Conservation (phyloP, 2,888 invertebrate genomes). For the Drosophila greeni region DNA sequence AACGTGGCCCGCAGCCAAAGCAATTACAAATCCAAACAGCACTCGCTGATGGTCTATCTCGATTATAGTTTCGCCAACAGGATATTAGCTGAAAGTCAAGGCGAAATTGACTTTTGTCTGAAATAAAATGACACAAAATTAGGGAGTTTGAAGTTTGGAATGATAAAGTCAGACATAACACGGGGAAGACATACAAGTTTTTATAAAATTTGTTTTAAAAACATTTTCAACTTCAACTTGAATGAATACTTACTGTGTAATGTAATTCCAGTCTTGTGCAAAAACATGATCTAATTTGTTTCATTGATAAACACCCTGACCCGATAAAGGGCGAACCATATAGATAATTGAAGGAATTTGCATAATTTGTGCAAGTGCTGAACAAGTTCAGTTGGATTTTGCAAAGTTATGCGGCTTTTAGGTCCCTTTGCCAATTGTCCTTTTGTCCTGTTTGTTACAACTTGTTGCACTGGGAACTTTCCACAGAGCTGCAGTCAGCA, state of each 20-base stretch:
- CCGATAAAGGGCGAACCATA: constrained; percentile 10
- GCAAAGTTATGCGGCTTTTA: constrained; percentile 32
- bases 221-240: neutral
- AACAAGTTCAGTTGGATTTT: constrained; percentile 10
- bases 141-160: neutral
- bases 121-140: neutral
- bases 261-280: neutral
- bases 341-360: constrained; percentile 20
- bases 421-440: constrained; percentile 21
- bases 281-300: constrained; percentile 20
- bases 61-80: constrained; percentile 68
- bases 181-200: neutral
- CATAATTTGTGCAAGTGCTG: constrained; percentile 20
- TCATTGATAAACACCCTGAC: constrained; percentile 6
- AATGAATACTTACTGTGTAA: neutral
- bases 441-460: constrained; percentile 32
- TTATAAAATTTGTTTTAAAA: neutral
- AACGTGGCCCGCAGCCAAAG: constrained; percentile 57
- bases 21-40: constrained; percentile 66
- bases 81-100: constrained; percentile 67
- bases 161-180: neutral
- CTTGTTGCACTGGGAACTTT: constrained; percentile 37
- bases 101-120: constrained; percentile 56
- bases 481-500: constrained; percentile 13
- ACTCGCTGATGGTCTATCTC: constrained; percentile 49